Percentiles rank a stretch among this genome's conserved stretches.
phyloP scores from a whole-genome alignment of 2,888 invertebrate genomes.

The Kuschelorhynchus macadamiae region DNA sequence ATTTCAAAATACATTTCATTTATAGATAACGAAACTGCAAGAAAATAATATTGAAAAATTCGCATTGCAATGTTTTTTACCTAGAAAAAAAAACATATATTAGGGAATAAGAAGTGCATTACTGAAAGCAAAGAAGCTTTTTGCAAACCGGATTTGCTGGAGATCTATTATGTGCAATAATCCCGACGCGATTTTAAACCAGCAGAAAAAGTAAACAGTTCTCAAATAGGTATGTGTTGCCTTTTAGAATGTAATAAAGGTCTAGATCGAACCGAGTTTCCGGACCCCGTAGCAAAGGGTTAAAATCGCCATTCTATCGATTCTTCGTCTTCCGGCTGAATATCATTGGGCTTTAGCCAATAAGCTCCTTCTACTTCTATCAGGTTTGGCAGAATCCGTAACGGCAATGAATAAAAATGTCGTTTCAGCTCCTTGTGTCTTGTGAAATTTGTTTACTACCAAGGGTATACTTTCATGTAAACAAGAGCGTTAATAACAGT shows the following conservation, averaged over 20 bases:
- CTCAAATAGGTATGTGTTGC: slow-evolving; percentile 44
- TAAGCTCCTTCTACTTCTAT: slow-evolving; percentile 50
- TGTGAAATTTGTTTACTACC: slow-evolving; percentile 24
- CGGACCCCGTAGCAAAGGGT: slow-evolving; percentile 58
- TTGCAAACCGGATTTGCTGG: slow-evolving; percentile 20
- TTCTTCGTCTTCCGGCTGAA: slow-evolving; percentile 57
- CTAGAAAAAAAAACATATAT: too few species aligned
- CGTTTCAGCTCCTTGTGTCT: slow-evolving; percentile 34
- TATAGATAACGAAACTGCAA: too few species aligned
- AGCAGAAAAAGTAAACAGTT: slow-evolving; percentile 17
- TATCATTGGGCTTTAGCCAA: slow-evolving; percentile 60
- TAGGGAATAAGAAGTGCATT: slow-evolving; percentile 23
- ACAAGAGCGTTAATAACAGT: too few species aligned
- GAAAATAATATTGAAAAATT: too few species aligned
- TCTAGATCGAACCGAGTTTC: slow-evolving; percentile 56
- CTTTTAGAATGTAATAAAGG: slow-evolving; percentile 55
- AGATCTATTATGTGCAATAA: slow-evolving; percentile 11
- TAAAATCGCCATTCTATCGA: slow-evolving; percentile 60
- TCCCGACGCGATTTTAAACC: slow-evolving; percentile 26
- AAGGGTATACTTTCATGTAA: too few species aligned
- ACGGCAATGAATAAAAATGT: slow-evolving; percentile 57
- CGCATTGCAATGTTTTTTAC: too few species aligned
- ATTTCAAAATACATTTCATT: too few species aligned
- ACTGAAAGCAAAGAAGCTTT: slow-evolving; percentile 24
- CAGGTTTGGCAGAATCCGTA: slow-evolving; percentile 45